These are phyloP conservation scores for Oikopleura albicans DNA, from an alignment of 23 tunicate genomes.

Conservation along the genomic window DNA sequence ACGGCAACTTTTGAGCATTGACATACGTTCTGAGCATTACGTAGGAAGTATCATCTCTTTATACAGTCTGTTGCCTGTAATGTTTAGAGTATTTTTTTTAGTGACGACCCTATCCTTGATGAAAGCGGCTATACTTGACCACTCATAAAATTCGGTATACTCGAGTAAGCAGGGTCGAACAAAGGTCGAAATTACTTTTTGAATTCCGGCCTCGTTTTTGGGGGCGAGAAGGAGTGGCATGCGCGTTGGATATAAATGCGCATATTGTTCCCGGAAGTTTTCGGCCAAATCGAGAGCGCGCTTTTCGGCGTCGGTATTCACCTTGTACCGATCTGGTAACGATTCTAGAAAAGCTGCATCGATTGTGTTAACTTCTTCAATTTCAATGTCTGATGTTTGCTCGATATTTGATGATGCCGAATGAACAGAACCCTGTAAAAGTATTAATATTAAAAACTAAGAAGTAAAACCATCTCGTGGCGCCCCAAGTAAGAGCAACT, in stretches of 20 bases:
- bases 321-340: conserved; percentile 56
- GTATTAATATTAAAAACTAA: too few relatives aligned
- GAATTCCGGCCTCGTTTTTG: conserved; percentile 64
- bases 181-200: conserved; percentile 24
- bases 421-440: too few relatives aligned
- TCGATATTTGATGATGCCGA: too few relatives aligned
- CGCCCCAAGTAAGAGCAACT: too few relatives aligned
- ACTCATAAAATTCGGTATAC: not conserved
- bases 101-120: too few relatives aligned
- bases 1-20: too few relatives aligned
- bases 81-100: too few relatives aligned
- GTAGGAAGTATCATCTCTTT: too few relatives aligned
- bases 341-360: conserved; percentile 16
- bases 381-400: too few relatives aligned
- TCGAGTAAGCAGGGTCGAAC: not conserved
- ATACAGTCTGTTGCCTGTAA: too few relatives aligned
- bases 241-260: conserved; percentile 58
- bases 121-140: not conserved
- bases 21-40: too few relatives aligned
- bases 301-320: conserved; percentile 75
- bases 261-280: conserved; percentile 76
- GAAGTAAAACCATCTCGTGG: too few relatives aligned
- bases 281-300: conserved; percentile 51
- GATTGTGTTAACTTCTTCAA: not conserved
- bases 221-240: conserved; percentile 71